These are phyloP conservation scores for Ovis aries DNA, from an alignment of 2,113 vertebrate species.

Conservation along the genomic window DNA sequence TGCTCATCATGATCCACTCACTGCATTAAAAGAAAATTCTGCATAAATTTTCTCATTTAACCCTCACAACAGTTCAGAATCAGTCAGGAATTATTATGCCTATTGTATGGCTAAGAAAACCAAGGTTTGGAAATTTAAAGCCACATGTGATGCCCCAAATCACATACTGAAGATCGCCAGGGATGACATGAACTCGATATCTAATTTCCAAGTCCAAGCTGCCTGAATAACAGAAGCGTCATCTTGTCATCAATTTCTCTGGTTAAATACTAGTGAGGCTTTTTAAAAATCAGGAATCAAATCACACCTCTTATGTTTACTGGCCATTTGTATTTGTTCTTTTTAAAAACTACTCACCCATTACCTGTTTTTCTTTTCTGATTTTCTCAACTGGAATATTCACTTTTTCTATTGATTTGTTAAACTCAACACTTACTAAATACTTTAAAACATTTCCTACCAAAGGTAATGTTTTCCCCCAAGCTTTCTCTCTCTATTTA, in stretches of 20 bases:
- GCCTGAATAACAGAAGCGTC: neutral
- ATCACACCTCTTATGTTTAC: neutral
- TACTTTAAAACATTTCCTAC: neutral
- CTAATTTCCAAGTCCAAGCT: neutral
- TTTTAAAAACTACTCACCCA: neutral
- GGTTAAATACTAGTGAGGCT: neutral
- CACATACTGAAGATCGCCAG: neutral
- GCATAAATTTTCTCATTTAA: neutral
- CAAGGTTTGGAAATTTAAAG: neutral
- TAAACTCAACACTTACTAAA: neutral
- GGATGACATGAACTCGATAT: neutral
- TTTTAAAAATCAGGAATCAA: neutral
- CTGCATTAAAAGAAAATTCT: neutral
- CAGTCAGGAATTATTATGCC: neutral
- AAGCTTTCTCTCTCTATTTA: neutral
- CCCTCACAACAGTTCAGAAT: neutral
- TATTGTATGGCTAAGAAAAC: neutral
- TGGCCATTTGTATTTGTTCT: neutral
- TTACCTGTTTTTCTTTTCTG: neutral
- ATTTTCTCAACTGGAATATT: slow-evolving; percentile 4
- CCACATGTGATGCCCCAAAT: neutral
- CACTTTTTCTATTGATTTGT: neutral
- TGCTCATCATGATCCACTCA: neutral
- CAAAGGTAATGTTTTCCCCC: neutral
- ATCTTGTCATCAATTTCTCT: neutral